A percentile compares a stretch with the other conserved stretches of the same genome.
phyloP scores from a whole-genome alignment of 1,140 invertebrate species.

The Macrobrachium nipponense region DNA sequence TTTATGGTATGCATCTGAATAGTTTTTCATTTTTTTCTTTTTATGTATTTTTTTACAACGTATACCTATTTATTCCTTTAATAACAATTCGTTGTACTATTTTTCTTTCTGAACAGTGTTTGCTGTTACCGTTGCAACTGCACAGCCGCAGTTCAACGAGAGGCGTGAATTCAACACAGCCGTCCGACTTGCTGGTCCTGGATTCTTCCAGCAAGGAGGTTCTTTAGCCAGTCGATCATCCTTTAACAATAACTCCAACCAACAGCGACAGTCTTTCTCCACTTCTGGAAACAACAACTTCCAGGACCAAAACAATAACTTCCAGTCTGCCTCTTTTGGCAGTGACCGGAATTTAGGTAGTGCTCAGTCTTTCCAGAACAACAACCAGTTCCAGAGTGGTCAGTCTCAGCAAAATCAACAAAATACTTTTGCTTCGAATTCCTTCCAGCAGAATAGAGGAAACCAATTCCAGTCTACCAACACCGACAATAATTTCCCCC shows the following conservation, averaged over 20 bases:
- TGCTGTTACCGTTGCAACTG: neutral
- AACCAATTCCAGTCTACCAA: too few relatives aligned
- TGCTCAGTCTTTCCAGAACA: neutral
- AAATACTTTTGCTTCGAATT: too few relatives aligned
- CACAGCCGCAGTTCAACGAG: neutral
- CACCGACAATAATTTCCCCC: neutral
- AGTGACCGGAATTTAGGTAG: neutral
- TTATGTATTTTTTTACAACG: neutral
- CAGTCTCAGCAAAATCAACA: neutral
- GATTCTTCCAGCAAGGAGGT: neutral
- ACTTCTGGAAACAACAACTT: neutral
- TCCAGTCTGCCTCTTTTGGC: too few relatives aligned
- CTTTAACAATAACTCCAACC: too few relatives aligned
- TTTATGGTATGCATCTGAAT: too few relatives aligned
- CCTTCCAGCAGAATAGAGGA: too few relatives aligned
- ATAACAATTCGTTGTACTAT: neutral
- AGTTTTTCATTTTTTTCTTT: too few relatives aligned
- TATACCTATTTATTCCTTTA: neutral
- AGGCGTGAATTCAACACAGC: neutral
- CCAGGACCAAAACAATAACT: neutral
- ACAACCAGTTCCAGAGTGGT: neutral
- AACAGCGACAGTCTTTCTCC: too few relatives aligned
- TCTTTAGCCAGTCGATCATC: too few relatives aligned
- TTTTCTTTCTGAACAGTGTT: neutral
- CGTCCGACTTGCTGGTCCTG: neutral